Evolutionary conservation across 2,797 vertebrate genomes (phyloP), one percentile per base, ranked within the genome.

Genomic region (Microchirus variegatus): DNA sequence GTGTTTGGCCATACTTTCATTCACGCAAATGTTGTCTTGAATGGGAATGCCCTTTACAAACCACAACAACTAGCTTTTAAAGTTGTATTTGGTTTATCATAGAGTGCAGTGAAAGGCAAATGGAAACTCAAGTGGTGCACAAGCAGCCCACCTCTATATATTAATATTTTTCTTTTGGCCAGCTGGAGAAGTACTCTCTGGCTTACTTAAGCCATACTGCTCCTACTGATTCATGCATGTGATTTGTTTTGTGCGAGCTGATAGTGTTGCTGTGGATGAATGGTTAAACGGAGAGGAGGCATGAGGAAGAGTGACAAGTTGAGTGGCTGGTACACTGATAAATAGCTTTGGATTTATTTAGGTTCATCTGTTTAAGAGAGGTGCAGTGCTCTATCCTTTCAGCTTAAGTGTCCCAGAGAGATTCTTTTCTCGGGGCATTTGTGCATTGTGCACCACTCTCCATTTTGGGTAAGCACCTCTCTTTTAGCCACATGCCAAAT

Each of bases 331-430:
- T 65, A 69, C 62, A 51, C 81, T 90, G 87, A 92, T 83, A 78
- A 88, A 91, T 86, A 61, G 72, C 86, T 70, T 70, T 59, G 67
- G 66, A 81, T 87, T 89, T 81, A 84, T 86, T 89, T 79, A 71
- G 81, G 72, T 86, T 91, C 84, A 87, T 90, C 82, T 86, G 76
- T 78, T 88, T 85, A 82, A 86, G 81, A 87, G 80, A 77, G 69
- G 63, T 70, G 78, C 76, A 58, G 63, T 22, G 44, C 67, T 78
- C 70, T 80, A 67, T 67, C 48, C 65, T 84, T 87, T 89, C 77
- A 82, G 70, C 68, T 80, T 79, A 87, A 88, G 73, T 68, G 84
- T 83, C 79, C 85, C 82, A 77, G 66, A 47, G 82, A 90, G 73
- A 75, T 83, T 78, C 60, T 81, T 69, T 81, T 71, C 66, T 62